Conservation (phyloP, 2,113 vertebrate genomes). For the Chinchilla lanigera region DNA sequence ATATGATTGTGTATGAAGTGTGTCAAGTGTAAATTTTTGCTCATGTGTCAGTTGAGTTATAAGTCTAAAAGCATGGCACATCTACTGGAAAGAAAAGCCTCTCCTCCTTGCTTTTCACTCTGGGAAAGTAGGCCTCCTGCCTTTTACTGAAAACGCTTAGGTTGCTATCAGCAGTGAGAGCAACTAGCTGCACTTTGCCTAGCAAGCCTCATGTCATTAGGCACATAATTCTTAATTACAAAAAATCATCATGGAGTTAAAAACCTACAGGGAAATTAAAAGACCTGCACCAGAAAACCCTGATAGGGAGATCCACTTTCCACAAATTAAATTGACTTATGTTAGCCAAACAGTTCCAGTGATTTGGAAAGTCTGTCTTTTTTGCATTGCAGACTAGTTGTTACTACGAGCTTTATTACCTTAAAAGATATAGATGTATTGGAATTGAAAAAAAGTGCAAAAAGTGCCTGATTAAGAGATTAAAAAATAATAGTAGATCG, state of each 20-base stretch:
- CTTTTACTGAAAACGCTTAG: constrained; percentile 28
- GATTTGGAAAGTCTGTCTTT: constrained; percentile 65
- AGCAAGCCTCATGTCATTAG: constrained; percentile 71
- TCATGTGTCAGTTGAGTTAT: not conserved
- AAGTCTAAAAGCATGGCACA: not conserved
- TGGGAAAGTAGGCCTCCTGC: not conserved
- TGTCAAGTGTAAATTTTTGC: not conserved
- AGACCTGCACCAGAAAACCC: constrained; percentile 62
- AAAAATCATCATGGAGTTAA: constrained; percentile 76
- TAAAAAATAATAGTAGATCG: constrained; percentile 40
- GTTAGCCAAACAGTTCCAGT: constrained; percentile 59
- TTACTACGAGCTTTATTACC: constrained; percentile 50
- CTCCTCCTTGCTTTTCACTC: not conserved
- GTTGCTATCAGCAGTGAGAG: constrained; percentile 29
- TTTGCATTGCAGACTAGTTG: constrained; percentile 56
- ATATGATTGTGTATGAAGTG: constrained; percentile 26
- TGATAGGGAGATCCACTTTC: constrained; percentile 70
- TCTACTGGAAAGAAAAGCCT: not conserved
- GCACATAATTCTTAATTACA: constrained; percentile 80
- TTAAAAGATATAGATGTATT: constrained; percentile 54
- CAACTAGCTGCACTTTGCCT: constrained; percentile 32
- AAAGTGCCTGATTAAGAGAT: constrained; percentile 56
- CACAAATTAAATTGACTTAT: constrained; percentile 80
- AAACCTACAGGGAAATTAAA: constrained; percentile 83
- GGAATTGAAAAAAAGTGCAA: constrained; percentile 58